Evolutionary conservation across 2,113 vertebrate genomes (phyloP), one percentile per base, ranked within the genome.

Genomic region (Motacilla tschutschensis): DNA sequence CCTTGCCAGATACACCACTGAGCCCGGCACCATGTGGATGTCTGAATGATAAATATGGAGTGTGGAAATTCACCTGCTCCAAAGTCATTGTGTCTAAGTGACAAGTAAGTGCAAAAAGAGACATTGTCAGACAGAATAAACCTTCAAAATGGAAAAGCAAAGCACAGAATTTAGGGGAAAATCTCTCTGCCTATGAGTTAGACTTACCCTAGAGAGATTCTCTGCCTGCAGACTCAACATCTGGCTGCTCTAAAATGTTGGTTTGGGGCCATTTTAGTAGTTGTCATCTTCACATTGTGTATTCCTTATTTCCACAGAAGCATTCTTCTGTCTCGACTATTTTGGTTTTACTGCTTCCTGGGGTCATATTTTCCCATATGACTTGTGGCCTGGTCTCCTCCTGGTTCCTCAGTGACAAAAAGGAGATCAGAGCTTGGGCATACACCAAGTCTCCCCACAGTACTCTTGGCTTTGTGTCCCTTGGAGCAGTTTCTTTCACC

Each of bases 241-340:
- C 79, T 90, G 89, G 75, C 59, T 59, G 55, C 48, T 90, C 67
- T 82, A 79, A 90, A 90, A 73, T 87, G 28, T 76, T 92, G 79
- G 51, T 0, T 66, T 85, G 12, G 46, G 73, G 62, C 69, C 9
- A 3, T 35, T 87, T 89, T 71, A 76, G 63, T 76, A 89, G 65
- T 74, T 83, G 79, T 91, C 48, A 50, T 92, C 26, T 38, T 93
- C 72, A 50, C 74, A 88, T 48, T 92, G 67, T 85, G 31, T 79
- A 70, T 73, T 82, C 35, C 31, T 66, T 17, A 84, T 93, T 88
- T 85, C 64, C 79, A 43, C 47, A 87, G 55, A 72, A 94, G 55
- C 74, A 82, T 85, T 88, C 55, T 73, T 93, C 55, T 90, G 63
- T 64, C 66, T 66, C 70, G 75, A 79, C 60, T 91, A n/a, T 90